A percentile compares a stretch with the other conserved stretches of the same genome.
phyloP scores from a whole-genome alignment of 2,888 invertebrate genomes.

The Ametastegia equiseti region DNA sequence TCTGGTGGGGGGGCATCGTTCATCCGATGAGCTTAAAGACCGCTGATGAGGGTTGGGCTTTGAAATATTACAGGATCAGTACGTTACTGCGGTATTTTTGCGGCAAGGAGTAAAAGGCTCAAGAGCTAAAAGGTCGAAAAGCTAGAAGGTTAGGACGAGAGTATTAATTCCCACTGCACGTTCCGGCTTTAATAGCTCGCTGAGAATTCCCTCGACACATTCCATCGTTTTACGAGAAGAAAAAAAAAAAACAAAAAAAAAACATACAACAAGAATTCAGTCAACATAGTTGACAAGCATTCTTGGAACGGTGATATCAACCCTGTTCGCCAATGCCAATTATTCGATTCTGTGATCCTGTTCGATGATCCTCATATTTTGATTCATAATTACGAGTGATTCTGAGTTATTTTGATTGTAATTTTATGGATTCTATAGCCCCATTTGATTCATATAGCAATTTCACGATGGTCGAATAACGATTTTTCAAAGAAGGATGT shows the following conservation, averaged over 20 bases:
- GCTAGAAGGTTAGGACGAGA: slow-evolving; percentile 17
- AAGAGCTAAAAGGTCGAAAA: slow-evolving; percentile 32
- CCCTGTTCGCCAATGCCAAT: not conserved
- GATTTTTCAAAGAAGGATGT: not conserved
- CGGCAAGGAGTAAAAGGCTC: slow-evolving; percentile 35
- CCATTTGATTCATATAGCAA: not conserved
- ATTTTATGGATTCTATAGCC: not conserved
- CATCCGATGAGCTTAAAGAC: slow-evolving; percentile 15
- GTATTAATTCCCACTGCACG: slow-evolving; percentile 30
- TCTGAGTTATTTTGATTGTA: not conserved
- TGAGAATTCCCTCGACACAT: slow-evolving; percentile 1
- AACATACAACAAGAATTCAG: not conserved
- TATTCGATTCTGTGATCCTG: not conserved
- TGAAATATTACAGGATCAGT: slow-evolving; percentile 38
- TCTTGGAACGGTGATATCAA: not conserved
- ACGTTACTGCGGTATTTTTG: slow-evolving; percentile 37
- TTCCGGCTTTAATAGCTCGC: not conserved
- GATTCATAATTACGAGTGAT: not conserved
- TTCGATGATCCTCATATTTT: not conserved
- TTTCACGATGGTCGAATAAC: not conserved
- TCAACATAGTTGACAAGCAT: not conserved
- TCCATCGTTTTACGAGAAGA: not conserved
- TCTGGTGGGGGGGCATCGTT: slow-evolving; percentile 6
- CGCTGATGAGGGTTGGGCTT: slow-evolving; percentile 40
- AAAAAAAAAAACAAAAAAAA: not conserved